phyloP scores from a whole-genome alignment of 2,888 invertebrate genomes.

The Oxyscelio sp. region DNA sequence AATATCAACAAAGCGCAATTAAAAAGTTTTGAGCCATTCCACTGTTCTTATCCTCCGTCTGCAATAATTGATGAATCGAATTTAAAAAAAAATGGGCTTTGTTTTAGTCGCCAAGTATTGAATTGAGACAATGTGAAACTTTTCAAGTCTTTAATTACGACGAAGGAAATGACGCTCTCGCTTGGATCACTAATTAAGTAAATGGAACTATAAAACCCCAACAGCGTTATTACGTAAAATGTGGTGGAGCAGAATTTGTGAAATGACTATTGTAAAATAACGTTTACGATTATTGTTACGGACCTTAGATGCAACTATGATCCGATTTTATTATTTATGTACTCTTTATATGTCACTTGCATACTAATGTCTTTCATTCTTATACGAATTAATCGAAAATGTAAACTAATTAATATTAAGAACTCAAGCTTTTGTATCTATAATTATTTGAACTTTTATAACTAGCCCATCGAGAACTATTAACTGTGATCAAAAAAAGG shows the following conservation, averaged over 20 bases:
- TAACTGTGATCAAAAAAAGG: too few species aligned
- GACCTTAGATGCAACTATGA: constrained; percentile 22
- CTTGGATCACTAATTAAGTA: constrained; percentile 61
- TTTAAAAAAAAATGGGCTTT: constrained; percentile 38
- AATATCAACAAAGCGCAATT: constrained; percentile 52
- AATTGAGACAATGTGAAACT: constrained; percentile 58
- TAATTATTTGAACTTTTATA: too few species aligned
- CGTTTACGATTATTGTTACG: constrained; percentile 52
- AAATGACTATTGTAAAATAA: constrained; percentile 45
- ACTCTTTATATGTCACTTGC: too few species aligned
- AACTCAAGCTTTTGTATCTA: too few species aligned
- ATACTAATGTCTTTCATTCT: too few species aligned
- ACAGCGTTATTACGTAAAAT: constrained; percentile 47
- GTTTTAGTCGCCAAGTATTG: constrained; percentile 45
- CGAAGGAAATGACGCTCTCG: constrained; percentile 51
- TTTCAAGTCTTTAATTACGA: constrained; percentile 65
- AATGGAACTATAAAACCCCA: constrained; percentile 65
- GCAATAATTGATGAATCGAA: constrained; percentile 51
- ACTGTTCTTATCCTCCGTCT: constrained; percentile 7
- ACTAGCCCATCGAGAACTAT: too few species aligned
- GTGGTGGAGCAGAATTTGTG: constrained; percentile 27
- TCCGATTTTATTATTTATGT: too few species aligned
- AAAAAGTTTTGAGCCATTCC: constrained; percentile 51
- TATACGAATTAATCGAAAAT: too few species aligned
- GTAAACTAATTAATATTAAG: too few species aligned